These are phyloP conservation scores for Pentamera pediparva DNA, from an alignment of 53 echinoderm and acorn worm species.

Conservation along the genomic window DNA sequence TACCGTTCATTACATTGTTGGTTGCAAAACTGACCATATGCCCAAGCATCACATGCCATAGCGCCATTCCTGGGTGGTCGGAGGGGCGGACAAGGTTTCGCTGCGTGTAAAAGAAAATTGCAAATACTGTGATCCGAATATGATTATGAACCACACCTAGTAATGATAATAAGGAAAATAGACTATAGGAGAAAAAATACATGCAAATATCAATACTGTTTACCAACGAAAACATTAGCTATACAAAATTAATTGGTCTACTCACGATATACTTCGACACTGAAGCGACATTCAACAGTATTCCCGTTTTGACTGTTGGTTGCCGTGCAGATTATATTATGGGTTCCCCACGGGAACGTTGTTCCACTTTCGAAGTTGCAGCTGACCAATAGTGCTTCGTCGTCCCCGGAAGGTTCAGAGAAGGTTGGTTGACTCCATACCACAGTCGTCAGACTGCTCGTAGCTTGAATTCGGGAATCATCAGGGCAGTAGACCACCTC, in stretches of 20 bases:
- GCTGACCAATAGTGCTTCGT: slow-evolving; percentile 36
- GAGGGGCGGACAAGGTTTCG: slow-evolving; percentile 42
- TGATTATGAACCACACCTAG: not conserved
- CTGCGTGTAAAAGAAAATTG: slow-evolving; percentile 25
- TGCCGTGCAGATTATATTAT: slow-evolving; percentile 57
- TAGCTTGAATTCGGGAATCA: slow-evolving; percentile 22
- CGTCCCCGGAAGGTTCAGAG: slow-evolving; percentile 57
- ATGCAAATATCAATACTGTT: not conserved
- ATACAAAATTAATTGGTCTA: not conserved
- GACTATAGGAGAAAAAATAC: not conserved
- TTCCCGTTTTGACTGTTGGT: slow-evolving; percentile 59
- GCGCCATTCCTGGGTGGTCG: slow-evolving; percentile 63
- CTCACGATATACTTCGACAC: slow-evolving; percentile 60
- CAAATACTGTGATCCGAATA: too few species aligned
- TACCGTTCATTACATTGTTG: slow-evolving; percentile 47
- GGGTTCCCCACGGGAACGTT: slow-evolving; percentile 38
- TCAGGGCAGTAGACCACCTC: slow-evolving; percentile 55
- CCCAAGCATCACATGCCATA: slow-evolving; percentile 57
- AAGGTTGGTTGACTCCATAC: slow-evolving; percentile 56
- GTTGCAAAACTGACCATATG: slow-evolving; percentile 53
- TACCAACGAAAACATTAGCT: not conserved
- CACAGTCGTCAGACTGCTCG: slow-evolving; percentile 24
- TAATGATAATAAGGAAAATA: too few species aligned
- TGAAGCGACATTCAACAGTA: slow-evolving; percentile 60
- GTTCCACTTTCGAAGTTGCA: slow-evolving; percentile 45